A percentile compares a stretch with the other conserved stretches of the same genome.
These are phyloP conservation scores for Chascanopsetta lugubris DNA, from an alignment of 2,113 vertebrate genomes.

Conservation along the genomic window DNA sequence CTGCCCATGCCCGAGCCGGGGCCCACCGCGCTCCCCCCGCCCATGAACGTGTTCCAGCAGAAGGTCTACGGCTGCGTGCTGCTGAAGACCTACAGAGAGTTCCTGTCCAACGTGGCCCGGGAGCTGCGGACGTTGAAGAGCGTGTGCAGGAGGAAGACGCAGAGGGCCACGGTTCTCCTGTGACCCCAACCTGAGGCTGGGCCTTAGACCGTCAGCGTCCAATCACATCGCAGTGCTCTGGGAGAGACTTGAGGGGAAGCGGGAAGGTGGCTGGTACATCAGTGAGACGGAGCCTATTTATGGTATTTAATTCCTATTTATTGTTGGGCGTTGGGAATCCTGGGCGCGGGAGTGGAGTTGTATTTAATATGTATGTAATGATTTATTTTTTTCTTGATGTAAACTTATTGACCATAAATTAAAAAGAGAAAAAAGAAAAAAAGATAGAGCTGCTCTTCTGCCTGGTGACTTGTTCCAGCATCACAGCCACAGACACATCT, in stretches of 20 bases:
- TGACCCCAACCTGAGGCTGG: conserved; percentile 37
- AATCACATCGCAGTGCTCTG: conserved; percentile 16
- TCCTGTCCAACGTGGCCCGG: conserved; percentile 59
- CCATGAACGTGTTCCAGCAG: conserved; percentile 81
- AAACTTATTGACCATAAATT: conserved; percentile 23
- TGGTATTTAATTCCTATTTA: conserved; percentile 82
- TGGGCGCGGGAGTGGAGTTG: neutral
- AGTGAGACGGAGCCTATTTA: conserved; percentile 60
- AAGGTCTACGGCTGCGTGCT: conserved; percentile 82
- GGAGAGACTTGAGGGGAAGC: conserved; percentile 36
- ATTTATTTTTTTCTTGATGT: conserved; percentile 22
- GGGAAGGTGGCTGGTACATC: conserved; percentile 59
- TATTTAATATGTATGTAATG: no score
- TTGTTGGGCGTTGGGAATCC: conserved; percentile 28
- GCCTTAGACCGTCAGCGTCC: conserved; percentile 19
- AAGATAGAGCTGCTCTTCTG: conserved; percentile 7
- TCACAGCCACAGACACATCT: no score
- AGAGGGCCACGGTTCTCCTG: conserved; percentile 28
- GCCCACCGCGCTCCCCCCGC: conserved; percentile 64
- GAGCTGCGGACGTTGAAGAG: conserved; percentile 70
- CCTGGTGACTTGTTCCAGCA: conserved; percentile 11
- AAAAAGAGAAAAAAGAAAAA: conserved; percentile 38
- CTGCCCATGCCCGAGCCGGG: conserved; percentile 62
- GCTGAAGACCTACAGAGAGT: conserved; percentile 73
- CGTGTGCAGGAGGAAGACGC: conserved; percentile 45